Evolutionary conservation across 1,140 invertebrate genomes (phyloP).

Genomic region (Eriosoma lanigerum): DNA sequence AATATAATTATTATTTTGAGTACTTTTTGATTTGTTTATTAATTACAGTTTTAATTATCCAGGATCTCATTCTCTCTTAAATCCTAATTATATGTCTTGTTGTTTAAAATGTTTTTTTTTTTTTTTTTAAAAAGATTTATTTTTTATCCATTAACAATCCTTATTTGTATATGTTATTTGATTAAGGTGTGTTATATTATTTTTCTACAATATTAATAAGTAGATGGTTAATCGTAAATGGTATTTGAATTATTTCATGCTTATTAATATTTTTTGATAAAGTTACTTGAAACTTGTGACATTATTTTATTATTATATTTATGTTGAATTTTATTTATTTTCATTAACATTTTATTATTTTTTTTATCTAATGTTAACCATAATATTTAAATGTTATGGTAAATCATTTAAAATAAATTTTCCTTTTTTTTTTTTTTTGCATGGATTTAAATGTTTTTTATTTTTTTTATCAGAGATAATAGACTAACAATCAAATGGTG

Average conservation of each 20-base stretch:
- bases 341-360: background rate
- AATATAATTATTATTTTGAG: background rate
- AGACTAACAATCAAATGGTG: background rate
- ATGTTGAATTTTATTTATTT: slow-evolving; percentile 11
- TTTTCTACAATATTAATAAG: background rate
- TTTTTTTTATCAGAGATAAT: background rate
- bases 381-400: background rate
- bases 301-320: background rate
- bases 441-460: background rate
- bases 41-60: slow-evolving; percentile 4
- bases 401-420: background rate
- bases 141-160: background rate
- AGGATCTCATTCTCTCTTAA: slow-evolving; percentile 31
- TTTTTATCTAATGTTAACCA: background rate
- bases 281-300: background rate
- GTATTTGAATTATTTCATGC: background rate
- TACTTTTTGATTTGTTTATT: slow-evolving; percentile 1
- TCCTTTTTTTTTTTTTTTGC: background rate
- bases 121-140: slow-evolving; percentile 31
- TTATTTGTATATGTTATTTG: slow-evolving; percentile 15
- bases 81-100: slow-evolving; percentile 1
- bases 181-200: slow-evolving; percentile 14
- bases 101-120: slow-evolving; percentile 23
- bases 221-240: background rate
- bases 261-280: background rate